Base-by-base conservation (phyloP, 2,113 vertebrate genomes). In the Stigmatopora argus region DNA sequence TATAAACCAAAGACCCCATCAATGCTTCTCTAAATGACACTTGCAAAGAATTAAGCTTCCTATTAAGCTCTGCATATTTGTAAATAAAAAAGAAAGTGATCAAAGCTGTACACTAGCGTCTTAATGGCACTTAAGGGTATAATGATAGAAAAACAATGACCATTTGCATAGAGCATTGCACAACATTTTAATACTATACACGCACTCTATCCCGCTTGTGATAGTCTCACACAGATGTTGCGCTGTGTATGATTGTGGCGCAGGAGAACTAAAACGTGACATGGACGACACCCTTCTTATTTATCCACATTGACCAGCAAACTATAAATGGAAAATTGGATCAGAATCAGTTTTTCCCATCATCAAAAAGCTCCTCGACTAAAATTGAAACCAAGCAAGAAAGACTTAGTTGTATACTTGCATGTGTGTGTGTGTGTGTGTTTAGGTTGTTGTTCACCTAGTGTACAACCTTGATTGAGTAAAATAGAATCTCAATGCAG, bases 81-180 rank as follows among this genome's bases (percentile, higher is more conserved):
- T 77, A 71, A 64, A 76, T 85, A 14, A 79, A 67, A 77, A 81
- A 60, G 82, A 14, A 73, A 67, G 83, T 66, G 70, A 66, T 69
- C 78, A 63, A 72, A 77, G 81, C 87, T 90, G 83, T 88, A 89
- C 86, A 86, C 80, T 87, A 89, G 82, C 85, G 86, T 90, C 77
- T 82, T 72, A 49, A 78, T 44, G 69, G 72, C 69, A 61, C 65
- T 65, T 68, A 38, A 15, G 72, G 67, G 59, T 64, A 65, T 66
- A 23, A 13, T 51, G 69, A 70, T 55, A 79, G 64, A 78, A 70
- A 79, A 77, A 56, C 10, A 5, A 13, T 48, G 26, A 71, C 65
- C 64, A 65, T 72, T 72, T 66, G 73, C 65, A 69, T 68, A 61
- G 69, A 81, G 68, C 62, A 87, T 82, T 84, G 78, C 83, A 86